Evolutionary conservation across 2,113 vertebrate species (phyloP).

Genomic region (Motacilla tschutschensis): DNA sequence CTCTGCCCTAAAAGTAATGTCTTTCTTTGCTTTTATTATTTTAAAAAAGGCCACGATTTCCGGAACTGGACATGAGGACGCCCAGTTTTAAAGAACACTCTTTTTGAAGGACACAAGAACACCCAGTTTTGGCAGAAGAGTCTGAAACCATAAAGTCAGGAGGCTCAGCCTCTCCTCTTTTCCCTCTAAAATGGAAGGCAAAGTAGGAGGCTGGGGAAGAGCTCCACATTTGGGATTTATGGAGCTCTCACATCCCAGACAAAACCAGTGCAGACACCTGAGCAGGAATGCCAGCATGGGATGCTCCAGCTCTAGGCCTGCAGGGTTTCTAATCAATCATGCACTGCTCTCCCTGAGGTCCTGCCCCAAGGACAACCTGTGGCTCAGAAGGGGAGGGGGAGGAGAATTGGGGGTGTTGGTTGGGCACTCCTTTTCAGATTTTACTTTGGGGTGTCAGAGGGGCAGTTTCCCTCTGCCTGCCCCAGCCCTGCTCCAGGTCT

Average conservation of each 20-base stretch:
- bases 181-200: background rate
- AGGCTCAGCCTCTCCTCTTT: background rate
- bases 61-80: background rate
- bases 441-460: accelerated
- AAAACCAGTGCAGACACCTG: background rate
- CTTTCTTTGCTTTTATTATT: background rate
- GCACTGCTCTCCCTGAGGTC: accelerated
- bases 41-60: background rate
- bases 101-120: background rate
- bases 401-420: background rate
- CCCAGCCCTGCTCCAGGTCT: background rate
- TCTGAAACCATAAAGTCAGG: background rate
- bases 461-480: background rate
- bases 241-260: background rate
- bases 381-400: background rate
- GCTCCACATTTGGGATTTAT: background rate
- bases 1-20: background rate
- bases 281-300: background rate
- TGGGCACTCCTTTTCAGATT: background rate
- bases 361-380: background rate
- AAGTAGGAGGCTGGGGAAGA: background rate
- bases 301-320: accelerated
- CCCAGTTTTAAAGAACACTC: background rate
- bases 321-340: background rate
- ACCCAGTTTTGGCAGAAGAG: background rate